phyloP scores from a whole-genome alignment of 2,797 vertebrate genomes.

The Anguilla marmorata region DNA sequence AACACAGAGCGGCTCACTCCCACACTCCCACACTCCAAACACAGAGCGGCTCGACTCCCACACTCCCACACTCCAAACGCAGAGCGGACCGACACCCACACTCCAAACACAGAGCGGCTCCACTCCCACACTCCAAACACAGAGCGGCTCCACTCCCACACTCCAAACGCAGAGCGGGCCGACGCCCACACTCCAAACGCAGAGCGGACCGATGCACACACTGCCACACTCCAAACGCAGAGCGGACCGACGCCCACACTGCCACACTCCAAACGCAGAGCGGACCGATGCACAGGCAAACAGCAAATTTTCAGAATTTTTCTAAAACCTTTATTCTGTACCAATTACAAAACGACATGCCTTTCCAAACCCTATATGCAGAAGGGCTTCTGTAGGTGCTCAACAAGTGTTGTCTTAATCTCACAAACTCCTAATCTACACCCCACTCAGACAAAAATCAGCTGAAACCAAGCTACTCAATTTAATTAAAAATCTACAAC shows the following conservation, averaged over 20 bases:
- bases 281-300: slow-evolving; percentile 5
- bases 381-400: neutral
- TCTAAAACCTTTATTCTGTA: slow-evolving; percentile 23
- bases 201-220: neutral
- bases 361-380: slow-evolving; percentile 18
- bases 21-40: too few species aligned
- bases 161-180: neutral
- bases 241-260: too few species aligned
- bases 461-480: slow-evolving; percentile 28
- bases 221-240: too few species aligned
- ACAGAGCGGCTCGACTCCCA: neutral
- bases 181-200: neutral
- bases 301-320: slow-evolving; percentile 24
- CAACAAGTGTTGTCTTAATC: neutral
- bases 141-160: neutral
- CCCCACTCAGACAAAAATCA: neutral
- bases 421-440: neutral
- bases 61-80: too few species aligned
- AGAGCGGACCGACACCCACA: neutral
- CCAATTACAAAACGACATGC: slow-evolving; percentile 17
- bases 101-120: neutral
- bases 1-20: too few species aligned
- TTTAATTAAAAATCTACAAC: slow-evolving; percentile 38
- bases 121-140: slow-evolving; percentile 6
- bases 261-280: neutral